Percentiles rank a stretch among this genome's conserved stretches.
These are phyloP conservation scores for Eupithecia insigniata DNA, from an alignment of 2,888 invertebrate species.

Conservation along the genomic window DNA sequence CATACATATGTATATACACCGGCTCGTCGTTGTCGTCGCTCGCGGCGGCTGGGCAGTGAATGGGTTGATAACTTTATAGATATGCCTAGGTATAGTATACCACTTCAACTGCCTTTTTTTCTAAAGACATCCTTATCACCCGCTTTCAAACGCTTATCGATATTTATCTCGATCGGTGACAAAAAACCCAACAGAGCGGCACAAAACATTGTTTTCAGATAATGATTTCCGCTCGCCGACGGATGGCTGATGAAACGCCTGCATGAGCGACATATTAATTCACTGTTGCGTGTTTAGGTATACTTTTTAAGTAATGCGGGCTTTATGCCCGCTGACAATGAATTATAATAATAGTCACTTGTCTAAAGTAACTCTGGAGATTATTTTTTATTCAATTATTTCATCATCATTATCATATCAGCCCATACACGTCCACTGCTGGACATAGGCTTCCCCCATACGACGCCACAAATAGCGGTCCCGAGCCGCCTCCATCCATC, in stretches of 20 bases:
- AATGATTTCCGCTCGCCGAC: slow-evolving; percentile 9
- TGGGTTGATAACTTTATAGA: no score
- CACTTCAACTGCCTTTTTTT: background rate
- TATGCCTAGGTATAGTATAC: no score
- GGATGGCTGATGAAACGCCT: slow-evolving; percentile 6
- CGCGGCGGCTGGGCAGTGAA: no score
- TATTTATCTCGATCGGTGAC: slow-evolving; percentile 5
- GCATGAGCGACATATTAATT: slow-evolving; percentile 7
- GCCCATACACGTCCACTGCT: no score
- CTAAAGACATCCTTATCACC: background rate
- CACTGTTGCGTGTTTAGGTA: background rate
- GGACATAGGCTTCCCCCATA: no score
- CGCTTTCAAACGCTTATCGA: slow-evolving; percentile 5
- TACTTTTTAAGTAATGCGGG: background rate
- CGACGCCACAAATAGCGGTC: no score
- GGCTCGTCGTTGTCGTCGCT: no score
- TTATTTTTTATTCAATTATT: no score
- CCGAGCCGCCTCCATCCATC: no score
- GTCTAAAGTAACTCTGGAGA: no score
- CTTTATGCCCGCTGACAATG: slow-evolving; percentile 1
- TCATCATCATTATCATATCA: no score
- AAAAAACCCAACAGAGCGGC: slow-evolving; percentile 11
- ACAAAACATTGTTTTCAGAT: slow-evolving; percentile 11
- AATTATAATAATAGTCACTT: background rate
- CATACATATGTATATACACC: no score